These are phyloP conservation scores for Lepisosteus oculatus DNA, from an alignment of 2,113 vertebrate species.

Conservation along the genomic window DNA sequence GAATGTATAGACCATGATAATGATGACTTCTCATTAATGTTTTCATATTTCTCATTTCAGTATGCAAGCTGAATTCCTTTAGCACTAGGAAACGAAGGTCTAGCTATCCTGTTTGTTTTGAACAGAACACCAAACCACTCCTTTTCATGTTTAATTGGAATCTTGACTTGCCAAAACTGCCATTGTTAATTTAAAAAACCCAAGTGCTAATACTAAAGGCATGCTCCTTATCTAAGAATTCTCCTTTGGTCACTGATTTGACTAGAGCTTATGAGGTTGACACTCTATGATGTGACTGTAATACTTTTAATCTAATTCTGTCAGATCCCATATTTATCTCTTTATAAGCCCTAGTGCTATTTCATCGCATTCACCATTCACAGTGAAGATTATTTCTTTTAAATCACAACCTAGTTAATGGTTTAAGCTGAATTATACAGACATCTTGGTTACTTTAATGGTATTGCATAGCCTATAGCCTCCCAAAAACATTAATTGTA, in stretches of 20 bases:
- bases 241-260: slow-evolving; percentile 27
- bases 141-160: slow-evolving; percentile 26
- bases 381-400: slow-evolving; percentile 20
- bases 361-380: slow-evolving; percentile 9
- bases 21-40: too few relatives aligned
- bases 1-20: too few relatives aligned
- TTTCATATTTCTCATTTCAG: too few relatives aligned
- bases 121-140: too few relatives aligned
- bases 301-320: slow-evolving; percentile 19
- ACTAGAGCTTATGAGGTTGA: slow-evolving; percentile 20
- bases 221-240: slow-evolving; percentile 34
- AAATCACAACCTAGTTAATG: slow-evolving; percentile 22
- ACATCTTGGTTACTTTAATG: background rate
- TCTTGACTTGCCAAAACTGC: slow-evolving; percentile 25
- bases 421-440: background rate
- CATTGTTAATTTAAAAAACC: slow-evolving; percentile 19
- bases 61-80: too few relatives aligned
- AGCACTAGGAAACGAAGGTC: too few relatives aligned
- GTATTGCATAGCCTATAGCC: background rate
- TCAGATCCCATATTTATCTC: slow-evolving; percentile 6
- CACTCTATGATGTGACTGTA: slow-evolving; percentile 11
- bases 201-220: slow-evolving; percentile 35
- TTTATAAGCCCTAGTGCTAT: background rate
- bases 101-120: too few relatives aligned
- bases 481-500: too few relatives aligned